Percentiles rank a stretch among this genome's conserved stretches.
phyloP scores from a whole-genome alignment of 2,797 vertebrate genomes.

The Epinephelus awoara region DNA sequence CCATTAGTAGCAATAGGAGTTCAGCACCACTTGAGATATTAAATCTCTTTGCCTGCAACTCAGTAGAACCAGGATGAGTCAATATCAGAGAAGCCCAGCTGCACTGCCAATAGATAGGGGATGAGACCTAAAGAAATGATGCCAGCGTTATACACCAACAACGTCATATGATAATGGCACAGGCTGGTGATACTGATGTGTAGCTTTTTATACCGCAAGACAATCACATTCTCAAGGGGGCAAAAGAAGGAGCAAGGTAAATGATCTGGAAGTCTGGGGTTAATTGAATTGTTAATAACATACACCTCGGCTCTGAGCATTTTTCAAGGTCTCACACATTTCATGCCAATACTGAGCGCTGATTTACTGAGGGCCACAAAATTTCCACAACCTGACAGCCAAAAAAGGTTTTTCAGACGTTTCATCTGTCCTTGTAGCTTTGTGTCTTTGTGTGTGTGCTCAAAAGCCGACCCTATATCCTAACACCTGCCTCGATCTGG shows the following conservation, averaged over 20 bases:
- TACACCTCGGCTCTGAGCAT: slow-evolving; percentile 35
- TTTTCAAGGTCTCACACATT: slow-evolving; percentile 64
- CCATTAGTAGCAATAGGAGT: slow-evolving; percentile 81
- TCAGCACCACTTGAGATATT: slow-evolving; percentile 79
- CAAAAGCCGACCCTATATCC: slow-evolving; percentile 15
- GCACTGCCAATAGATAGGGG: slow-evolving; percentile 50
- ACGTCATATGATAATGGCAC: slow-evolving; percentile 41
- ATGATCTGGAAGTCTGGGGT: slow-evolving; percentile 53
- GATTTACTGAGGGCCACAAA: slow-evolving; percentile 72
- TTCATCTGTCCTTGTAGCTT: slow-evolving; percentile 58
- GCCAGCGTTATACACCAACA: slow-evolving; percentile 41
- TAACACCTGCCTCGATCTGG: slow-evolving; percentile 57
- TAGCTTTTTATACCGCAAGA: slow-evolving; percentile 36
- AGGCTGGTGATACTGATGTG: slow-evolving; percentile 41
- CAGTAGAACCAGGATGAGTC: slow-evolving; percentile 65
- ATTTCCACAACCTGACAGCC: slow-evolving; percentile 46
- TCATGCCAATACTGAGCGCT: slow-evolving; percentile 55
- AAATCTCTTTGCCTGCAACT: slow-evolving; percentile 79
- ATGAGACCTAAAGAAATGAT: slow-evolving; percentile 50
- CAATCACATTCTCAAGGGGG: slow-evolving; percentile 30
- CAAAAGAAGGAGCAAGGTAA: slow-evolving; percentile 44
- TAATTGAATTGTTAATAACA: slow-evolving; percentile 72
- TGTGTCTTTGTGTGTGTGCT: slow-evolving; percentile 14
- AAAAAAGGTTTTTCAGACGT: slow-evolving; percentile 50
- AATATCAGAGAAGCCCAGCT: slow-evolving; percentile 65